phyloP scores from a whole-genome alignment of 92 coral and sea anemone genomes.

The Paragorgia papillata region DNA sequence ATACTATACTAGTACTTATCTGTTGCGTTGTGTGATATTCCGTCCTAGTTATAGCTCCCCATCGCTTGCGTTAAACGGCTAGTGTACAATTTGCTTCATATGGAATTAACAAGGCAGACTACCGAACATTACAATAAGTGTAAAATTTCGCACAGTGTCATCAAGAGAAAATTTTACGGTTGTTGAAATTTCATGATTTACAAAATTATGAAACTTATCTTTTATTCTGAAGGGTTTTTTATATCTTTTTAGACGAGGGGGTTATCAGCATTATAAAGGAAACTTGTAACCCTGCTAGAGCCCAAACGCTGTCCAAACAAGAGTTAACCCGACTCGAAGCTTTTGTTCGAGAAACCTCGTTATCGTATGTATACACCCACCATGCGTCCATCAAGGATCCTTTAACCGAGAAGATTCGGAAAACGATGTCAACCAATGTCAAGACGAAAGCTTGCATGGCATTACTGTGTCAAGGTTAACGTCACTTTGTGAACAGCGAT shows the following conservation, averaged over 20 bases:
- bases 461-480: not conserved
- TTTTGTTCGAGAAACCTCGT: not conserved
- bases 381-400: constrained; percentile 5
- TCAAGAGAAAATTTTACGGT: too few relatives aligned
- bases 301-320: not conserved
- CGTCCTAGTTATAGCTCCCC: too few relatives aligned
- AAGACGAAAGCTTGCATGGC: not conserved
- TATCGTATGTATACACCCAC: constrained; percentile 3
- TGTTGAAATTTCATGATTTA: too few relatives aligned
- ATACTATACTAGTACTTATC: too few relatives aligned
- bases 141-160: too few relatives aligned
- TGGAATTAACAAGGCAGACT: too few relatives aligned
- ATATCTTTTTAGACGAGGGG: not conserved
- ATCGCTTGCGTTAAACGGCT: too few relatives aligned
- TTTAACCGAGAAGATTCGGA: constrained; percentile 3
- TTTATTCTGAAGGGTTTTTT: too few relatives aligned
- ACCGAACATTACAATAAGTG: too few relatives aligned
- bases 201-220: too few relatives aligned
- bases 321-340: not conserved
- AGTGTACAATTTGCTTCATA: too few relatives aligned
- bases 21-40: too few relatives aligned
- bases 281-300: not conserved
- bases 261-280: not conserved
- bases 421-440: not conserved
- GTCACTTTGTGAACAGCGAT: not conserved